Evolutionary conservation across 1,140 invertebrate species (phyloP).

Genomic region (Adelges cooleyi): DNA sequence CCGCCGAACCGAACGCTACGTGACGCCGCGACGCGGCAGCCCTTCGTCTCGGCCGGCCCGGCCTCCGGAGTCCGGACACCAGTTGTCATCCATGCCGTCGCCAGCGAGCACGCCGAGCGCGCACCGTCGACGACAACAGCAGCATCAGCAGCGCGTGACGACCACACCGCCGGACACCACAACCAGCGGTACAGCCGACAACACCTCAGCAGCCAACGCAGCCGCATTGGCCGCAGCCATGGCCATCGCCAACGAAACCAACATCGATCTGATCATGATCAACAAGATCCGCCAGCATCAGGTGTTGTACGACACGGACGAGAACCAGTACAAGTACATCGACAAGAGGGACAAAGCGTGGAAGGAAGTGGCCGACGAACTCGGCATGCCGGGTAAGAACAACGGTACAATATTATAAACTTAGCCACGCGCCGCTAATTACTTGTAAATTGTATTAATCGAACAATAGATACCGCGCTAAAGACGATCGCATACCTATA

Average conservation of each 20-base stretch:
- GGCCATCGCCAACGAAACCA: slow-evolving; percentile 13
- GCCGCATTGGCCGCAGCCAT: slow-evolving; percentile 6
- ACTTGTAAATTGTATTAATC: no score
- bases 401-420: no score
- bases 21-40: slow-evolving; percentile 11
- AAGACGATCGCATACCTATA: no score
- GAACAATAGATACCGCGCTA: no score
- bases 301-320: slow-evolving; percentile 22
- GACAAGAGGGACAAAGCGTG: slow-evolving; percentile 23
- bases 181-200: not conserved
- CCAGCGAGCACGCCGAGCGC: slow-evolving; percentile 18
- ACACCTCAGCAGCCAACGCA: not conserved
- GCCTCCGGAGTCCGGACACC: not conserved
- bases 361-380: slow-evolving; percentile 19
- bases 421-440: no score
- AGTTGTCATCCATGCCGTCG: slow-evolving; percentile 27
- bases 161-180: slow-evolving; percentile 1
- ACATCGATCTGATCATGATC: slow-evolving; percentile 14
- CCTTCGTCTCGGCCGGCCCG: not conserved
- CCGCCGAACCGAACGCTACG: slow-evolving; percentile 21
- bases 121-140: not conserved
- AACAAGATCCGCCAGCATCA: slow-evolving; percentile 17
- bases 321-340: slow-evolving; percentile 24
- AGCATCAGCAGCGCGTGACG: not conserved
- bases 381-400: slow-evolving; percentile 14